These are phyloP conservation scores for Spodoptera exigua DNA, from an alignment of 2,888 invertebrate genomes.

Conservation along the genomic window DNA sequence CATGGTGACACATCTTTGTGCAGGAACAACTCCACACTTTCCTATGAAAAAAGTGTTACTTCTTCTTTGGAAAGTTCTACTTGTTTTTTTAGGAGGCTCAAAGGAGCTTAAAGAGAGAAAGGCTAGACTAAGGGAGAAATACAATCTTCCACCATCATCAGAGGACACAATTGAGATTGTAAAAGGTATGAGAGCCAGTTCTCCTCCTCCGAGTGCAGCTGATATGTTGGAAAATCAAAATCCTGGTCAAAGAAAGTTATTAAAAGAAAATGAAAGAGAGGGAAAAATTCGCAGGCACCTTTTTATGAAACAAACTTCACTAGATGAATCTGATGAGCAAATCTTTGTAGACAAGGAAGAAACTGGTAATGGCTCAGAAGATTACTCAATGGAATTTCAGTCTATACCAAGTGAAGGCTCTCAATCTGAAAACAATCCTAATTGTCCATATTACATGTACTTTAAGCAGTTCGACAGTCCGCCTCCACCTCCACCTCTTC, in stretches of 20 bases:
- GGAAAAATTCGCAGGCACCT: slow-evolving; percentile 92
- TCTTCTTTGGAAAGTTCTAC: slow-evolving; percentile 97
- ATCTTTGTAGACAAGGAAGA: slow-evolving; percentile 93
- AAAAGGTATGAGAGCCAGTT: slow-evolving; percentile 97
- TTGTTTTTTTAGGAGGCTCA: slow-evolving; percentile 97
- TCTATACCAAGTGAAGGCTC: slow-evolving; percentile 80
- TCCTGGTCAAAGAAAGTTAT: slow-evolving; percentile 90
- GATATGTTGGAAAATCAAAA: slow-evolving; percentile 96
- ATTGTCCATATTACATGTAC: slow-evolving; percentile 82
- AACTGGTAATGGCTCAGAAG: slow-evolving; percentile 90
- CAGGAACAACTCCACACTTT: slow-evolving; percentile 98
- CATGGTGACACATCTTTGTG: slow-evolving; percentile 99
- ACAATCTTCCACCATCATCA: slow-evolving; percentile 92
- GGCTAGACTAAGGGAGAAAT: slow-evolving; percentile 91
- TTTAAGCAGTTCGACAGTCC: slow-evolving; percentile 84
- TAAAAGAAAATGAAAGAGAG: slow-evolving; percentile 89
- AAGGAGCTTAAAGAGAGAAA: slow-evolving; percentile 94
- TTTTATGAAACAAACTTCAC: slow-evolving; percentile 97
- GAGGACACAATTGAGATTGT: slow-evolving; percentile 99
- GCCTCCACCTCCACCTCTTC: slow-evolving; percentile 83
- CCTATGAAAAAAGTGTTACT: slow-evolving; percentile 99
- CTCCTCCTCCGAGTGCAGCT: slow-evolving; percentile 97
- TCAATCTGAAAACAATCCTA: slow-evolving; percentile 78
- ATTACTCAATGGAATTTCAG: slow-evolving; percentile 90
- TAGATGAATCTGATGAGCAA: slow-evolving; percentile 94